Evolutionary conservation across 2,797 vertebrate genomes (phyloP), one percentile per base, ranked within the genome.

Genomic region (Silurus aristotelis): DNA sequence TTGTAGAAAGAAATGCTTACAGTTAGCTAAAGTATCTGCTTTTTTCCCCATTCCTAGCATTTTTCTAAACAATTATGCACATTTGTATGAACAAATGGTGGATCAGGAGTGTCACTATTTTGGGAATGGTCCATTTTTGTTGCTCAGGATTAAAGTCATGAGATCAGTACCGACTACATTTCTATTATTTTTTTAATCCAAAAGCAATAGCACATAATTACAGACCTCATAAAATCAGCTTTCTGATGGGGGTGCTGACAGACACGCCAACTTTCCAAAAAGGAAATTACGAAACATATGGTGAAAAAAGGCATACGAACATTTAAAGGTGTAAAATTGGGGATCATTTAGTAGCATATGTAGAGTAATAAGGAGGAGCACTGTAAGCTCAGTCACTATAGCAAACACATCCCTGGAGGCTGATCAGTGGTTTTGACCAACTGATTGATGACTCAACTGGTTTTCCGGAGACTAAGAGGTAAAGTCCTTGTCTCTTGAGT

Each of bases 391-490:
- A 52, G 61, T 75, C 6, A 61, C 27, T 13, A 15, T 19, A 48
- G 17, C 25, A n/a, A 15, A 25, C 71, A 6, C 22, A 20, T 60
- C 85, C 61, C 81, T 73, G 56, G 55, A 83, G 85, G 4, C 56
- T 55, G 19, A 55, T 79, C 9, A 19, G 61, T 25, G n/a, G 58
- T 79, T 79, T 55, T 71, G 75, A 79, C 52, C 60, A 80, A 67
- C 38, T 66, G 48, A 80, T 80, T 48, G 58, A 84, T 84, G 70
- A 80, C 48, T 75, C 13, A 31, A 79, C 68, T 81, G 83, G 48
- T 76, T 84, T 84, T 84, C 10, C 17, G 19, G 63, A 55, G 68
- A 52, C 48, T 72, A 75, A 66, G 85, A 80, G 46, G 79, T 76
- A 80, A 83, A 14, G 17, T 60, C 14, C 25, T 25, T 82, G 17